A percentile compares a stretch with the other conserved stretches of the same genome.
Conservation (phyloP, 2,113 vertebrate genomes). For the Pogona vitticeps region DNA sequence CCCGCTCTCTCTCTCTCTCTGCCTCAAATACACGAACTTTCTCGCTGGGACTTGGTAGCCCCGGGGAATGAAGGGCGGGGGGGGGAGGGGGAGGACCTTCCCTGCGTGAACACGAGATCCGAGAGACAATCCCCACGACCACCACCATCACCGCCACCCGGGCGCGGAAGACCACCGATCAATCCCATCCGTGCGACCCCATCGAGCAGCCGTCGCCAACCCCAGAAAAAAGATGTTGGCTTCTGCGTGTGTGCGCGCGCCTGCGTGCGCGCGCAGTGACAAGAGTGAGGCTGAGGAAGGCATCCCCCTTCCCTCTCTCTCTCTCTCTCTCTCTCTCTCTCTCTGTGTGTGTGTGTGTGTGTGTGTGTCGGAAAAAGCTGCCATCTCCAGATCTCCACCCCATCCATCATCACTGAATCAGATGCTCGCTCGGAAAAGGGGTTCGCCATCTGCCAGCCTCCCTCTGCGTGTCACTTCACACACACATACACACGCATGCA, state of each 20-base stretch:
- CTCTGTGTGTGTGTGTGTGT: too few relatives aligned
- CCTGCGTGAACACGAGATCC: slow-evolving; percentile 66
- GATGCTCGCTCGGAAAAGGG: slow-evolving; percentile 45
- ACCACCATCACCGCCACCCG: too few relatives aligned
- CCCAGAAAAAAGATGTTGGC: background rate
- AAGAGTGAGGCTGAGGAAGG: background rate
- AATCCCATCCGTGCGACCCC: background rate
- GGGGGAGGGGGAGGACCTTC: slow-evolving; percentile 61
- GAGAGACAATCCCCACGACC: too few relatives aligned
- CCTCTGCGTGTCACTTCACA: too few relatives aligned
- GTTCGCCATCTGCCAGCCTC: slow-evolving; percentile 49
- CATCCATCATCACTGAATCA: slow-evolving; percentile 24
- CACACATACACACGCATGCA: background rate
- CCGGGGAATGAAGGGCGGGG: slow-evolving; percentile 51
- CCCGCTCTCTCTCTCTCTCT: too few relatives aligned
- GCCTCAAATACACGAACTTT: background rate
- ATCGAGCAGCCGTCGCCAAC: background rate
- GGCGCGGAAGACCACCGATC: slow-evolving; percentile 47
- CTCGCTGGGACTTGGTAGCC: slow-evolving; percentile 16
- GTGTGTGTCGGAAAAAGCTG: too few relatives aligned
- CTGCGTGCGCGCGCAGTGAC: background rate
- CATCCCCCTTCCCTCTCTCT: slow-evolving; percentile 1
- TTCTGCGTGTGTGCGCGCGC: background rate
- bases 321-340: slow-evolving; percentile 6
- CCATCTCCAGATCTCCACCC: background rate